Evolutionary conservation across 2,797 vertebrate species (phyloP), one percentile per base, ranked within the genome.

Genomic region (Cirrhinus molitorella): DNA sequence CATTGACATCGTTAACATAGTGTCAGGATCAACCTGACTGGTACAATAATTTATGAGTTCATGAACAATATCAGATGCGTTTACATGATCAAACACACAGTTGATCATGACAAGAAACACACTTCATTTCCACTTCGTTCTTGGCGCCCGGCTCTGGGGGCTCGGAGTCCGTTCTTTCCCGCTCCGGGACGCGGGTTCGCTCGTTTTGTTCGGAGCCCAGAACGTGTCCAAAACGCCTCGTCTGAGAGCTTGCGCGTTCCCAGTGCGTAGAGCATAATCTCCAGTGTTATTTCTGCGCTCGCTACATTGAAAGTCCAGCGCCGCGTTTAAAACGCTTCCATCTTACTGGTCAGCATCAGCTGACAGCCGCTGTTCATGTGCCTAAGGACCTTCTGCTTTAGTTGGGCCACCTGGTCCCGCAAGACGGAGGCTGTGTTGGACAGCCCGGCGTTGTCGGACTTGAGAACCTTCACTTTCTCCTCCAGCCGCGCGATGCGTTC

Each of bases 301-400:
- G 7, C 37, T 40, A 40, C 1, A 8, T 6, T 49, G 3, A 59
- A 49, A n/a, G 55, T 17, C 28, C 68, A 1, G 0, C 3, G 0
- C 3, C 7, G 59, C 43, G 59, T 81, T 92, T 93, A 96, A 89
- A 96, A 96, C 4, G 94, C 91, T 89, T 96, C 96, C 90, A 96
- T 94, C 91, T 98, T 98, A 91, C 96, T 95, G 1, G 95, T 95
- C 1, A 97, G 89, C 91, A 98, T 96, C 82, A 98, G 94, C 90
- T 98, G 97, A 90, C 97, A 98, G 87, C 97, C 97, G 87, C 96
- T 97, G 91, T 95, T 96, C 82, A 97, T 96, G 40, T 98, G 97
- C 71, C 96, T 96, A 83, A 98, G 94, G 87, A 98, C 97, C 81
- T 97, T 97, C 91, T 97, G 96, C 82, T 98, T 97, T 83, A 98